These are phyloP conservation scores for Labrus mixtus DNA, from an alignment of 2,113 vertebrate species.

Conservation along the genomic window DNA sequence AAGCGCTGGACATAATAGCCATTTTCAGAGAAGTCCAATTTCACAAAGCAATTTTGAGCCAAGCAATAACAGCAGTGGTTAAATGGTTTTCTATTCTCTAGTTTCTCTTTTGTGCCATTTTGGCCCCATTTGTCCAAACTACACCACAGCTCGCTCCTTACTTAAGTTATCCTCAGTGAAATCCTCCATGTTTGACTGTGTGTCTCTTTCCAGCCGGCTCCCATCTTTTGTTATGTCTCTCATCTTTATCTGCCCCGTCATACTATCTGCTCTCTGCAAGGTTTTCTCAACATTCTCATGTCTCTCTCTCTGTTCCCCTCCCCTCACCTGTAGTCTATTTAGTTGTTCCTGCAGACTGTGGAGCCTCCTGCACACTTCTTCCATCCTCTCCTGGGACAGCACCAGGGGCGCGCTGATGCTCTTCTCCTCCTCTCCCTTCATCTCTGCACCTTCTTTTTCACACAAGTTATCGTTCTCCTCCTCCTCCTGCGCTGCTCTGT, in stretches of 20 bases:
- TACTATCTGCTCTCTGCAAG: conserved; percentile 13
- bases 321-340: conserved; percentile 86
- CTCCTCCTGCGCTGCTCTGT: conserved; percentile 36
- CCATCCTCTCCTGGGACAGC: conserved; percentile 78
- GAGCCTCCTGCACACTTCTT: conserved; percentile 82
- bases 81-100: conserved; percentile 75
- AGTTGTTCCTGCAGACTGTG: conserved; percentile 83
- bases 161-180: conserved; percentile 70
- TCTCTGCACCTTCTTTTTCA: conserved; percentile 40
- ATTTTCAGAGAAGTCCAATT: conserved; percentile 77
- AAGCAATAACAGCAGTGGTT: conserved; percentile 74
- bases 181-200: conserved; percentile 39
- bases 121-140: conserved; percentile 69
- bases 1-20: conserved; percentile 66
- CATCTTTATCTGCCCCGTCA: conserved; percentile 51
- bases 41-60: conserved; percentile 76
- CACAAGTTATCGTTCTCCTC: conserved; percentile 32
- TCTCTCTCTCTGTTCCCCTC: conserved; percentile 11
- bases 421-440: conserved; percentile 55
- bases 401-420: conserved; percentile 74
- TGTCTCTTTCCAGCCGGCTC: conserved; percentile 49
- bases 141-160: conserved; percentile 55
- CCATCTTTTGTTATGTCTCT: conserved; percentile 56
- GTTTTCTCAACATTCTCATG: conserved; percentile 17
- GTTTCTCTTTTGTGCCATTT: conserved; percentile 72